phyloP scores from a whole-genome alignment of 2,888 invertebrate genomes.

The Acleris holmiana region DNA sequence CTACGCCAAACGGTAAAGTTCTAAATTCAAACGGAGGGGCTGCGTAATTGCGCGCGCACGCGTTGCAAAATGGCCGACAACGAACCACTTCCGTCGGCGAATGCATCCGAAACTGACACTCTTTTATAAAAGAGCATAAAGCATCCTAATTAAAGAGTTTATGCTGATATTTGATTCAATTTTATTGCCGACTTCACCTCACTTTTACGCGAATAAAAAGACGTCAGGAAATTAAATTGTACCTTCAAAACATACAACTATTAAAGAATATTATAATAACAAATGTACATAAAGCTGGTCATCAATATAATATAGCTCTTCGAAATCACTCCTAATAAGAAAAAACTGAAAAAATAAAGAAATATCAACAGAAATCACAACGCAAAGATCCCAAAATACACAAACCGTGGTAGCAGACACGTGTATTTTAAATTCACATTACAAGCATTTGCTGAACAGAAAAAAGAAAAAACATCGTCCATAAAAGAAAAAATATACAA shows the following conservation, averaged over 20 bases:
- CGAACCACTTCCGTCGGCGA: slow-evolving; percentile 69
- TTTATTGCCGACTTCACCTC: not conserved
- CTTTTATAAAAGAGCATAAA: slow-evolving; percentile 9
- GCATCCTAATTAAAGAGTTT: too few relatives aligned
- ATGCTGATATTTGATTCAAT: too few relatives aligned
- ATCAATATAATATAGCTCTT: not conserved
- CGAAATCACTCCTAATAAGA: too few relatives aligned
- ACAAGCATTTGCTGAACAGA: slow-evolving; percentile 10
- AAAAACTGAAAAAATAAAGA: not conserved
- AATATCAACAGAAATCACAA: slow-evolving; percentile 7
- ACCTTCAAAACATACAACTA: too few relatives aligned
- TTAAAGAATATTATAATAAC: too few relatives aligned
- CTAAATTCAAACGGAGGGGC: slow-evolving; percentile 26
- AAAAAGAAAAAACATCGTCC: not conserved
- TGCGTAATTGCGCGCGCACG: slow-evolving; percentile 32
- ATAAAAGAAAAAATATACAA: slow-evolving; percentile 9
- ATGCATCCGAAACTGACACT: slow-evolving; percentile 62
- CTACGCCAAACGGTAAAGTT: slow-evolving; percentile 19
- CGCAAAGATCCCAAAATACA: slow-evolving; percentile 24
- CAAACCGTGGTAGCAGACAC: slow-evolving; percentile 5
- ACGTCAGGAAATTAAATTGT: not conserved
- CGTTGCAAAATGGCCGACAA: slow-evolving; percentile 59
- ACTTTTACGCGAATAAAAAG: not conserved
- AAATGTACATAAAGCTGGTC: too few relatives aligned
- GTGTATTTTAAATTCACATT: slow-evolving; percentile 16